A percentile compares a stretch with the other conserved stretches of the same genome.
phyloP scores from a whole-genome alignment of 2,797 vertebrate species.

The Podarcis lilfordi region DNA sequence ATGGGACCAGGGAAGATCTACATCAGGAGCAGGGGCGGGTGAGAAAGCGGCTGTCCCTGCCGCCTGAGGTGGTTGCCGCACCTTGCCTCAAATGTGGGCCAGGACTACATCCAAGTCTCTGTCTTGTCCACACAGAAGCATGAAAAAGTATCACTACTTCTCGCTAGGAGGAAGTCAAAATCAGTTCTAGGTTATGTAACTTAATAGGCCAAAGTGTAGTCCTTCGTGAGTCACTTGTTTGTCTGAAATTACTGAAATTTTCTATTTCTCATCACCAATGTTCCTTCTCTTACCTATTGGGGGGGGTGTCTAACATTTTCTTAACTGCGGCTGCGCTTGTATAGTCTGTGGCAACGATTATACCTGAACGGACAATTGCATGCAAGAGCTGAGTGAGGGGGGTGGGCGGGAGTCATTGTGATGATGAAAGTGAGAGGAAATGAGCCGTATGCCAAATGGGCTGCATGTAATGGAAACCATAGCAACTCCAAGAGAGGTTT shows the following conservation, averaged over 20 bases:
- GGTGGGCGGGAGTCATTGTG: slow-evolving; percentile 66
- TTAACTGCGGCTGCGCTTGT: slow-evolving; percentile 43
- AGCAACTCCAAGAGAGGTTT: slow-evolving; percentile 51
- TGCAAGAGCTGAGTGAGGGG: slow-evolving; percentile 53
- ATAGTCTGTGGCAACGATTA: slow-evolving; percentile 34
- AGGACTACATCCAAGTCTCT: not conserved
- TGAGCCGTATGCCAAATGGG: slow-evolving; percentile 45
- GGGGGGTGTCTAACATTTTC: slow-evolving; percentile 31
- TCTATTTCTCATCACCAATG: slow-evolving; percentile 38
- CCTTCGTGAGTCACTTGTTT: slow-evolving; percentile 55
- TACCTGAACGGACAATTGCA: slow-evolving; percentile 53
- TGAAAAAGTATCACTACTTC: not conserved
- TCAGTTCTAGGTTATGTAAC: slow-evolving; percentile 26
- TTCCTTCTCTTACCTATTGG: slow-evolving; percentile 46
- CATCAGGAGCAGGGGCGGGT: too few species aligned
- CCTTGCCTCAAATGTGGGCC: too few species aligned
- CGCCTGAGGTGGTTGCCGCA: too few species aligned
- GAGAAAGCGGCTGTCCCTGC: too few species aligned
- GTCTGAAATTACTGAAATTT: slow-evolving; percentile 56
- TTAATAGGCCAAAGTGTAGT: slow-evolving; percentile 14
- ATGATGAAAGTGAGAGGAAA: slow-evolving; percentile 61
- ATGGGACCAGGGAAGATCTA: too few species aligned
- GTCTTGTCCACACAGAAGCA: slow-evolving; percentile 23
- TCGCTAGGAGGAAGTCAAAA: slow-evolving; percentile 1
- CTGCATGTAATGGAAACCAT: slow-evolving; percentile 51